Evolutionary conservation across 30 jellyfish, hydroid and myxozoan species (phyloP), one percentile per base, ranked within the genome.

Genomic region (Catostylus mosaicus): DNA sequence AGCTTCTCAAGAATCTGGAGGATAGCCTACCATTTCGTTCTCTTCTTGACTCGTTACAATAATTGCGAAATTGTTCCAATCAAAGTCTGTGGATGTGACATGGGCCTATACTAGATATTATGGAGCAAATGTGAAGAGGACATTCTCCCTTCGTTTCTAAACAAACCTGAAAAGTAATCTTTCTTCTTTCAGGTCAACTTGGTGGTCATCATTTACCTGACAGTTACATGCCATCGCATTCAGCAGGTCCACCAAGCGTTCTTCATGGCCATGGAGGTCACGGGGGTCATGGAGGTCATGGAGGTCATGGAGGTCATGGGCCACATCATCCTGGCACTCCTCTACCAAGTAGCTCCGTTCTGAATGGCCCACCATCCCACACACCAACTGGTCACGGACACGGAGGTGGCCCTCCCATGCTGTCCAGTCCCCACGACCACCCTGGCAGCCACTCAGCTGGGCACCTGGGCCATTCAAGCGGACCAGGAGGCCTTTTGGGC

Each of bases 171-270:
- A n/a, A n/a, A n/a, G n/a, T n/a, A n/a, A n/a, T n/a, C 54, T 5
- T 40, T 73, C 18, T 73, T 4, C 27, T 45, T 56, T 16, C 48
- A 75, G 86, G 86, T 51, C 86, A 50, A 56, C 86, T 75, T 29
- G 75, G 86, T 19, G 75, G 86, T 12, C 86, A 75, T 45, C 86
- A 38, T 3, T 8, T 75, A 24, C 33, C 33, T 6, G 86, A 75
- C 57, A 45, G 86, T 12, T 75, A 75, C 63, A 30, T 75, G 75
- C 57, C 86, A 30, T 75, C 86, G 30, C 86, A 50, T 19, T 59
- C 86, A 30, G 73, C 86, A 20, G 86, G 86, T n/a, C 86, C 86
- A 22, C 86, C 86, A 3, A 75, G 86, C 27, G 75, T 75, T 32
- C 72, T 45, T 8, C 71, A 45, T 27, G 84, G 50, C 52, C 86